Evolutionary conservation across 37 sponge, comb jelly and placozoan genomes (phyloP), one percentile per base, ranked within the genome.

Genomic region (Chondrilla cf. caribensis): DNA sequence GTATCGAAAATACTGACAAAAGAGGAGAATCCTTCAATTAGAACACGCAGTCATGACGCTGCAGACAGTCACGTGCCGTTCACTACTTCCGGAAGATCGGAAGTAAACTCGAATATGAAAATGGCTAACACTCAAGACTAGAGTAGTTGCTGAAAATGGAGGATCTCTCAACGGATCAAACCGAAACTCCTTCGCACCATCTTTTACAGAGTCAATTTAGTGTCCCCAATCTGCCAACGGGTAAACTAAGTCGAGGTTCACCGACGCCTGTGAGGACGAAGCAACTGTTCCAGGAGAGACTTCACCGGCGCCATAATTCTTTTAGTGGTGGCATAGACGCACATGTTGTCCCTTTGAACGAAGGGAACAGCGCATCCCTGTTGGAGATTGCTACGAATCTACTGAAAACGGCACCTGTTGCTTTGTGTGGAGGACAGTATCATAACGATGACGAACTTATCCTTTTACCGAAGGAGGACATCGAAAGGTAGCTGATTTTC

Each of bases 371-470:
- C 2, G 44, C 24, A 21, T 39, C 44, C 5, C 76, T 73, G 9
- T 42, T 73, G 76, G 76, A 73, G 44, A 73, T 73, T n/a, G 76
- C 76, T 9, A 73, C 76, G 43, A n/a, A 37, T 8, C 76, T 73
- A 11, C 44, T 73, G 24, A 37, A 37, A 1, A 73, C 19, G 17
- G 76, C 76, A 2, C 76, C 76, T 2, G 76, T 37, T 3, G 76
- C 76, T 37, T 24, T 73, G 24, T 73, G 76, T 37, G 76, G 76
- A 7, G 43, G 38, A 19, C 76, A 73, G 43, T 73, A 36, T 22
- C 24, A 22, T 8, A 39, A 73, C 44, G 76, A 73, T 3, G 76
- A 73, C 76, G 76, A 73, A 40, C 14, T 73, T 19, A 21, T n/a
- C 25, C 43, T 73, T 9, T 42, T 37, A 21, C 76, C 76, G 7